Percentiles rank a stretch among this genome's conserved stretches.
Conservation (phyloP, 2,888 invertebrate species). For the Tigriopus californicus region DNA sequence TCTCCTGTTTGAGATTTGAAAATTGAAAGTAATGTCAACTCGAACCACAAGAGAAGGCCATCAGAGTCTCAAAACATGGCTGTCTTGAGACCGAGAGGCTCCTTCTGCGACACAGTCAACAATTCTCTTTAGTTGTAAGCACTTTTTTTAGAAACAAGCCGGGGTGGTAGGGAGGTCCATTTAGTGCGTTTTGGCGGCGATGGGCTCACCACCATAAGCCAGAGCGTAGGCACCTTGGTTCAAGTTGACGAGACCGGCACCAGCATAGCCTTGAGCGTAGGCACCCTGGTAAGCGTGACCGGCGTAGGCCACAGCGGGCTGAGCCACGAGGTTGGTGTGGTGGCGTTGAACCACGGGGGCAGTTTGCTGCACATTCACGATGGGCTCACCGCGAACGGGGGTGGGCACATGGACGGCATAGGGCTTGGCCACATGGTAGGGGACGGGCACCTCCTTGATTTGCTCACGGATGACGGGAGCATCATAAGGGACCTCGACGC, state of each 20-base stretch:
- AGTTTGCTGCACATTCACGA: neutral
- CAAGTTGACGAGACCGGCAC: neutral
- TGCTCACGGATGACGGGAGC: neutral
- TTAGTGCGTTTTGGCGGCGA: too few relatives aligned
- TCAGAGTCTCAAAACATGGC: too few relatives aligned
- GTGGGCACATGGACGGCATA: neutral
- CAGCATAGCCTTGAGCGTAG: neutral
- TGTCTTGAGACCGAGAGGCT: too few relatives aligned
- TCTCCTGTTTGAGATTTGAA: too few relatives aligned
- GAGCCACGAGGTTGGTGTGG: neutral
- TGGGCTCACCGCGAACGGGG: constrained; percentile 8
- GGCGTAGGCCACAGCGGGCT: neutral
- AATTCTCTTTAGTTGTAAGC: too few relatives aligned
- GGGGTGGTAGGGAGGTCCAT: too few relatives aligned
- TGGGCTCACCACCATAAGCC: too few relatives aligned
- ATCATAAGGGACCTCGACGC: constrained; percentile 11
- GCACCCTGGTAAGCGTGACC: neutral
- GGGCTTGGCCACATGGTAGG: constrained; percentile 4
- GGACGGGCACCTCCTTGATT: neutral
- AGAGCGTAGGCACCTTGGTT: neutral
- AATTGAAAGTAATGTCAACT: too few relatives aligned
- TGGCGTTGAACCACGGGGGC: neutral
- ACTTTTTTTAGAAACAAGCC: too few relatives aligned
- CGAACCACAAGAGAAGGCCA: too few relatives aligned
- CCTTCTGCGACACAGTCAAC: too few relatives aligned